Percentiles rank a stretch among this genome's conserved stretches.
Conservation (phyloP, 2,888 invertebrate genomes). For the Ophraella communa region DNA sequence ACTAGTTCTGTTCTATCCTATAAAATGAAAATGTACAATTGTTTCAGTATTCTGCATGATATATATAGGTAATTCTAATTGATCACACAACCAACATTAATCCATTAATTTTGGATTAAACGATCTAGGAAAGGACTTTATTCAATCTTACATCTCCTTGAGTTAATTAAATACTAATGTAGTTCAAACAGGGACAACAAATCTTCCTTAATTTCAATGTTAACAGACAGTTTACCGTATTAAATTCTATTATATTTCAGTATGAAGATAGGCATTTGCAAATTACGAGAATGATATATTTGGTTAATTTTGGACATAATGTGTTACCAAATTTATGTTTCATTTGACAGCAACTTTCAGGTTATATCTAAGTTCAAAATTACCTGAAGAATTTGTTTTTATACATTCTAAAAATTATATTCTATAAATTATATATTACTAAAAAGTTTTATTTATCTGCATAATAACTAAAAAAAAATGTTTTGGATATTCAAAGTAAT, state of each 20-base stretch:
- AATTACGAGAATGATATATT: constrained; percentile 26
- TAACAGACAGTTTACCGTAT: constrained; percentile 28
- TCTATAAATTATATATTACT: too few species aligned
- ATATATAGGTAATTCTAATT: too few species aligned
- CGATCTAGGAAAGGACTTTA: not conserved
- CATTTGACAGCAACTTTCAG: not conserved
- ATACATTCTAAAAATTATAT: too few species aligned
- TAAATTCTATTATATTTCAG: constrained; percentile 19
- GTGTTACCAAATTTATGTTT: constrained; percentile 5
- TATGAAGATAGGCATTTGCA: constrained; percentile 27
- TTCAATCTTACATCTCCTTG: not conserved
- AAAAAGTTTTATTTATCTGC: too few species aligned
- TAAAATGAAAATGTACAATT: too few species aligned
- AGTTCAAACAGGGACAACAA: constrained; percentile 23
- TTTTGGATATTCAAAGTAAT: too few species aligned
- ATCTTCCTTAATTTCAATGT: constrained; percentile 29
- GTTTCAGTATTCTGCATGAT: not conserved
- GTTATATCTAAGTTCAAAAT: not conserved
- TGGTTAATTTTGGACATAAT: constrained; percentile 26
- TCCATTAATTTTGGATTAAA: not conserved
- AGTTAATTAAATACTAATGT: constrained; percentile 21
- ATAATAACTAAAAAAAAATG: too few species aligned
- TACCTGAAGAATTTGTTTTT: too few species aligned
- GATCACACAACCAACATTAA: too few species aligned
- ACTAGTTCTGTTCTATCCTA: too few species aligned